Evolutionary conservation across 2,797 vertebrate species (phyloP).

Genomic region (Iguana delicatissima): DNA sequence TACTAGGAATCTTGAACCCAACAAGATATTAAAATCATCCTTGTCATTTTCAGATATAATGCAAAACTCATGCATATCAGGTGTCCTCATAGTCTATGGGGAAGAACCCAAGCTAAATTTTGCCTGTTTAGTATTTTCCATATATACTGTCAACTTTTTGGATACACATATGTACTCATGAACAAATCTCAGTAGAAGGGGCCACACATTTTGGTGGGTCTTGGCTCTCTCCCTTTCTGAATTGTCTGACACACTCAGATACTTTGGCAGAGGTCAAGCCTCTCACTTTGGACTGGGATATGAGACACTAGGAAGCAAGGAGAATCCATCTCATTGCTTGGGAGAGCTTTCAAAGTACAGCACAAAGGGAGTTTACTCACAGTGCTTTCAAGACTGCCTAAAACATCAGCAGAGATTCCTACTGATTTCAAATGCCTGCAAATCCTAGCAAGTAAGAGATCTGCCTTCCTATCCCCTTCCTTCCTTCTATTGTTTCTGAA

Average conservation of each 20-base stretch:
- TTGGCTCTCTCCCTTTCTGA: not conserved
- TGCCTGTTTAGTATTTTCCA: not conserved
- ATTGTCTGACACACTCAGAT: not conserved
- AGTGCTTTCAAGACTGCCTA: too few species aligned
- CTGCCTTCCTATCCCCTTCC: not conserved
- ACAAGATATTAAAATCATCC: not conserved
- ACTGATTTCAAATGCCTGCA: not conserved
- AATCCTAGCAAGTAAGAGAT: not conserved
- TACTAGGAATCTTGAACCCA: not conserved
- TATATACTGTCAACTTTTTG: too few species aligned
- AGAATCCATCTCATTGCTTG: too few species aligned
- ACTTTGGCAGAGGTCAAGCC: not conserved
- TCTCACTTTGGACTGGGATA: not conserved
- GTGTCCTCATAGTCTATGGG: too few species aligned
- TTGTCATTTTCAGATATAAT: not conserved
- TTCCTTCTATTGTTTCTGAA: not conserved
- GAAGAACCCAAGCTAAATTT: not conserved
- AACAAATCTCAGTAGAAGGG: not conserved
- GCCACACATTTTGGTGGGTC: not conserved
- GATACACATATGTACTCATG: not conserved
- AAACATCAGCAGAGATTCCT: too few species aligned
- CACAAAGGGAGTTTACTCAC: not conserved
- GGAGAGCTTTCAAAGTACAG: not conserved
- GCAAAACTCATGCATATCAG: not conserved
- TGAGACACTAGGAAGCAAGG: too few species aligned